These are phyloP conservation scores for Cosmia trapezina DNA, from an alignment of 2,888 invertebrate species.

Conservation along the genomic window DNA sequence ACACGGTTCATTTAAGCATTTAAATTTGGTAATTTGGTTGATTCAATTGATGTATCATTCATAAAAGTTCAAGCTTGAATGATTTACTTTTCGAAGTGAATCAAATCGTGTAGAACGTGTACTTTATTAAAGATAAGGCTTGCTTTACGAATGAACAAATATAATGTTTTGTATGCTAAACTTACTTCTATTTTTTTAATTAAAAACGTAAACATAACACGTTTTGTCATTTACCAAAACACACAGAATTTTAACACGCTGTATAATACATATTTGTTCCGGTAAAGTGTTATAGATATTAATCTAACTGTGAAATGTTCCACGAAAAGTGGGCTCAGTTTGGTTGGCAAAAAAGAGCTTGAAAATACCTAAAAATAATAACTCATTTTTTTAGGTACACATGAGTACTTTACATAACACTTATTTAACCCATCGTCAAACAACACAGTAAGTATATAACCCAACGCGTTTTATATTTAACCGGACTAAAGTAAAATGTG, in stretches of 20 bases:
- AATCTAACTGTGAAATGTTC: slow-evolving; percentile 27
- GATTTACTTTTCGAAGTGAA: neutral
- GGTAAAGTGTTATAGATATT: slow-evolving; percentile 20
- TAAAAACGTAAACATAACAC: neutral
- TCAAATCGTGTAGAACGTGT: neutral
- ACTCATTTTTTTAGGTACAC: slow-evolving; percentile 14
- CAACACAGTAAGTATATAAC: neutral
- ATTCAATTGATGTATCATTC: neutral
- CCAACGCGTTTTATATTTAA: slow-evolving; percentile 23
- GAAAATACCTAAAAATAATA: slow-evolving; percentile 25
- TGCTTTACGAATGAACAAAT: neutral
- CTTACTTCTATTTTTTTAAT: neutral
- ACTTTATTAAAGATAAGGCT: neutral
- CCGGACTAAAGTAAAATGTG: slow-evolving; percentile 14
- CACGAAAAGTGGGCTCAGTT: slow-evolving; percentile 12
- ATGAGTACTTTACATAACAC: slow-evolving; percentile 12
- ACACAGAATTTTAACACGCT: neutral
- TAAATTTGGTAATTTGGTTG: neutral
- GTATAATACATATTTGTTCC: neutral
- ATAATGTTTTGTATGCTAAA: too few species aligned
- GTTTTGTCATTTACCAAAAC: slow-evolving; percentile 21
- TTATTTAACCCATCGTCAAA: neutral
- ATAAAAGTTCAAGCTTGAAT: neutral
- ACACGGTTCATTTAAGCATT: neutral
- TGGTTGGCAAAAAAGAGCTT: slow-evolving; percentile 14